Evolutionary conservation across 1,140 invertebrate species (phyloP).

Genomic region (Drosophila subpulchrella): DNA sequence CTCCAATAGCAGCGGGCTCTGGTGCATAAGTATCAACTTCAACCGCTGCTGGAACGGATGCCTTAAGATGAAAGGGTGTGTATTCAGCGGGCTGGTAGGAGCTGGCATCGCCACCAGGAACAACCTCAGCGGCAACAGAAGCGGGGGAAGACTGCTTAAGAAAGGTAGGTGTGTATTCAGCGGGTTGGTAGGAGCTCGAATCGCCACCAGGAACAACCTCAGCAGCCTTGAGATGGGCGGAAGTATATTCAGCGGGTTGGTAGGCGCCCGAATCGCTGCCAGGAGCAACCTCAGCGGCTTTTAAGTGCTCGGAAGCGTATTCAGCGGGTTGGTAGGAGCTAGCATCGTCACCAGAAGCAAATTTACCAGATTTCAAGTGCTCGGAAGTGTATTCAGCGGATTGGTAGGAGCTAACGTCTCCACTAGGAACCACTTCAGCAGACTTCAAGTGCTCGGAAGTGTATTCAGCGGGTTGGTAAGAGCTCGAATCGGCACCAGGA

Average conservation of each 20-base stretch:
- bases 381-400: conserved; percentile 20
- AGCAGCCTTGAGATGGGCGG: not conserved
- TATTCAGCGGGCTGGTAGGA: conserved; percentile 51
- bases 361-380: not conserved
- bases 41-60: conserved; percentile 15
- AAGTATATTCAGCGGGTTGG: conserved; percentile 25
- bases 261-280: conserved; percentile 12
- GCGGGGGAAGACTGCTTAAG: not conserved
- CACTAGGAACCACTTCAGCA: conserved; percentile 2
- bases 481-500: conserved; percentile 18
- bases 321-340: conserved; percentile 36
- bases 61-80: conserved; percentile 15
- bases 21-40: conserved; percentile 33
- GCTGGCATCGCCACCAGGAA: conserved; percentile 37
- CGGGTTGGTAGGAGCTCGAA: conserved; percentile 28
- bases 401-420: conserved; percentile 17
- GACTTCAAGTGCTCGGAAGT: conserved; percentile 12
- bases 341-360: conserved; percentile 14
- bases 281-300: not conserved
- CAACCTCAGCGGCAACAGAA: not conserved
- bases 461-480: conserved; percentile 22
- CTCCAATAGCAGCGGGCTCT: conserved; percentile 3
- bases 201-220: conserved; percentile 21
- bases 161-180: conserved; percentile 6
- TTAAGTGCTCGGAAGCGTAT: conserved; percentile 14